A percentile compares a stretch with the other conserved stretches of the same genome.
phyloP scores from a whole-genome alignment of 2,797 vertebrate species.

The Smutsia temminckii region DNA sequence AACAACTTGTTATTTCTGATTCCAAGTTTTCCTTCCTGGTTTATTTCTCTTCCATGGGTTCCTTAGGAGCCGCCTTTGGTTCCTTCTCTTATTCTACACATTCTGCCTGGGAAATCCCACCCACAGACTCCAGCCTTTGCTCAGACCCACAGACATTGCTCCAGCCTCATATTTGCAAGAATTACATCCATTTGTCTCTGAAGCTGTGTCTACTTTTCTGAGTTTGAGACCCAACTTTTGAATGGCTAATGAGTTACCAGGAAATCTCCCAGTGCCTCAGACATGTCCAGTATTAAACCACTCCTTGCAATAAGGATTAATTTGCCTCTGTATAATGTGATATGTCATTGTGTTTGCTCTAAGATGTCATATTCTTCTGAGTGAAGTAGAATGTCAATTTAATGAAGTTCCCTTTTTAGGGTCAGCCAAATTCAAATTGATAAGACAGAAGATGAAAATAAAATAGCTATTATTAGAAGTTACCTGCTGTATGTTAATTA shows the following conservation, averaged over 20 bases:
- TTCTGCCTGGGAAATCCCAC: background rate
- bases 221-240: background rate
- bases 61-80: background rate
- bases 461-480: constrained; percentile 39
- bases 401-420: background rate
- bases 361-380: constrained; percentile 13
- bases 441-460: constrained; percentile 25
- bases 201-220: background rate
- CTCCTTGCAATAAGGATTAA: background rate
- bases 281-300: background rate
- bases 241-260: background rate
- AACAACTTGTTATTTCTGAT: constrained; percentile 1
- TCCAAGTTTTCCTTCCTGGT: background rate
- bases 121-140: too few relatives aligned
- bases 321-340: background rate
- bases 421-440: constrained; percentile 27
- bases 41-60: background rate
- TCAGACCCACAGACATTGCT: background rate
- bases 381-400: background rate
- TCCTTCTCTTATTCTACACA: background rate
- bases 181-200: background rate
- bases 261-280: background rate
- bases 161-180: background rate
- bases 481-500: constrained; percentile 8
- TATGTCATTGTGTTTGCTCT: background rate